A percentile compares a stretch with the other conserved stretches of the same genome.
Conservation (phyloP, 2,888 invertebrate species). For the Geotrupes spiniger region DNA sequence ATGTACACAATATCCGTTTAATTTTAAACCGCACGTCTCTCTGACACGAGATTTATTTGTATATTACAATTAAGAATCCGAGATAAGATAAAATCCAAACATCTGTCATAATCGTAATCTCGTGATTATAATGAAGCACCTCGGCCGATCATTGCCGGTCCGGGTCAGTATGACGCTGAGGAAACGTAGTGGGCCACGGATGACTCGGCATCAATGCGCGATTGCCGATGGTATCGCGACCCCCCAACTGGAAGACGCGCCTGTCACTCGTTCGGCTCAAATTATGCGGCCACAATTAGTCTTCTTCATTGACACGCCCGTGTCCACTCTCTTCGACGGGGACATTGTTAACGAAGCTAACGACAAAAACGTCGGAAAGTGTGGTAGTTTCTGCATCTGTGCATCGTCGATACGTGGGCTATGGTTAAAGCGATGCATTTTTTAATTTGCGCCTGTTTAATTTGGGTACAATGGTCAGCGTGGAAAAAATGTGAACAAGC, state of each 20-base stretch:
- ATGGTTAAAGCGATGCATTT: too few species aligned
- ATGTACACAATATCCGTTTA: slow-evolving; percentile 21
- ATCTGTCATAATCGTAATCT: slow-evolving; percentile 35
- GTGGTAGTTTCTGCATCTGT: too few species aligned
- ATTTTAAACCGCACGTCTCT: slow-evolving; percentile 22
- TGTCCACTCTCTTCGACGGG: slow-evolving; percentile 14
- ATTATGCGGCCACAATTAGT: slow-evolving; percentile 33
- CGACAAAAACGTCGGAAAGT: too few species aligned
- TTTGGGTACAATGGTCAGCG: too few species aligned
- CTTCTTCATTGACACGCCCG: slow-evolving; percentile 36
- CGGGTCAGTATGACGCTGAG: slow-evolving; percentile 15
- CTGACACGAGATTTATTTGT: slow-evolving; percentile 29
- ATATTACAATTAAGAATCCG: slow-evolving; percentile 29
- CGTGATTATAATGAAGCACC: slow-evolving; percentile 27
- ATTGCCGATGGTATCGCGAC: slow-evolving; percentile 36
- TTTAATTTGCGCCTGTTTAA: too few species aligned
- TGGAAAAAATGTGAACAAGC: too few species aligned
- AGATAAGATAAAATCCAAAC: slow-evolving; percentile 30
- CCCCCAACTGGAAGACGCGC: slow-evolving; percentile 44
- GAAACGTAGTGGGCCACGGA: slow-evolving; percentile 21
- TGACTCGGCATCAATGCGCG: slow-evolving; percentile 36
- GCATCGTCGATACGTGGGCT: too few species aligned
- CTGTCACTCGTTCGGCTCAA: slow-evolving; percentile 23
- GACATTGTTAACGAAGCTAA: background rate
- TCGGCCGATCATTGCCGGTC: slow-evolving; percentile 12